These are phyloP conservation scores for Mythimna ferrago DNA, from an alignment of 2,888 invertebrate genomes.

Conservation along the genomic window DNA sequence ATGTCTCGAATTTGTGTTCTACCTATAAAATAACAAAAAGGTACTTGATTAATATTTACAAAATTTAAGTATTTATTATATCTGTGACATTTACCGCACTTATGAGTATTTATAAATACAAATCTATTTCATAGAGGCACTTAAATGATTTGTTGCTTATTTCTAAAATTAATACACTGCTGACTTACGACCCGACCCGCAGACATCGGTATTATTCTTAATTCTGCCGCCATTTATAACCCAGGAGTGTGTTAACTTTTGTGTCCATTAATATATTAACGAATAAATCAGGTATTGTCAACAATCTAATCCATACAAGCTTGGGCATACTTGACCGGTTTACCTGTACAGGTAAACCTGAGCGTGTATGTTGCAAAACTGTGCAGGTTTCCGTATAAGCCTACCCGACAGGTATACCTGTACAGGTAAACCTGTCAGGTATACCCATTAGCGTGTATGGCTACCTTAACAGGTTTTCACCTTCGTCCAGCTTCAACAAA, in stretches of 20 bases:
- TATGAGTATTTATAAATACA: conserved; percentile 78
- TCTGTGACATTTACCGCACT: conserved; percentile 68
- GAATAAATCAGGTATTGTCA: conserved; percentile 66
- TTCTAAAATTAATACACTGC: conserved; percentile 52
- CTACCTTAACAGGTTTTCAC: conserved; percentile 25
- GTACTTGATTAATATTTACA: conserved; percentile 82
- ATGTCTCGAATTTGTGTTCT: conserved; percentile 56
- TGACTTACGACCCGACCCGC: conserved; percentile 10
- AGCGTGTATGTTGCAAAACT: too few relatives aligned
- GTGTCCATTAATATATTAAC: conserved; percentile 60
- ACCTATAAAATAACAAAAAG: conserved; percentile 65
- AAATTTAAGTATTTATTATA: conserved; percentile 55
- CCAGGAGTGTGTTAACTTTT: conserved; percentile 30
- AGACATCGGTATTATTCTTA: conserved; percentile 16
- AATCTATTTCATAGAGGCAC: conserved; percentile 67
- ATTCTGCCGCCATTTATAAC: neutral
- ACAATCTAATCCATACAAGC: conserved; percentile 22
- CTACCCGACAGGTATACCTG: too few relatives aligned
- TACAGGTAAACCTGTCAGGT: too few relatives aligned
- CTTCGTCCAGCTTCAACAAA: conserved; percentile 40
- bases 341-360: too few relatives aligned
- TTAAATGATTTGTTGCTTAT: conserved; percentile 57
- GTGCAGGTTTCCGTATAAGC: too few relatives aligned
- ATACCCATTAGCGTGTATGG: too few relatives aligned
- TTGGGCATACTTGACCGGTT: too few relatives aligned